Base-by-base conservation (phyloP, 2,797 vertebrate species). In the Melanotaenia trifasciata region DNA sequence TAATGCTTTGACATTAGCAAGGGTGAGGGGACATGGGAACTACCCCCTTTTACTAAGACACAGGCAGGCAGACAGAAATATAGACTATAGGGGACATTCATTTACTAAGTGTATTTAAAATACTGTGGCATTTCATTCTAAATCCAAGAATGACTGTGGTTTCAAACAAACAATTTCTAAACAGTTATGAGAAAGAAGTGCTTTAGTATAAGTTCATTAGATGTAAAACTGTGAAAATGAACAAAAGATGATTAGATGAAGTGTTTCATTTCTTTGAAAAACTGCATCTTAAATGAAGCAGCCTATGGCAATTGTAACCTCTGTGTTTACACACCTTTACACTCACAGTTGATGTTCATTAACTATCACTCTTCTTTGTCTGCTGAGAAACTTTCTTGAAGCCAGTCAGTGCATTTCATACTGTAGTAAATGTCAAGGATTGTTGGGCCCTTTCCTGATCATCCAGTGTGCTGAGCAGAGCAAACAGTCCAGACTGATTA, bases 1-100 rank as follows among this genome's bases (percentile, higher is more conserved):
- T 97, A 95, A 97, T 96, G 95, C 96, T 94, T 94, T 95, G 94
- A 96, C 96, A 97, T 97, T 93, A 96, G 96, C 90, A 94, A 95
- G 95, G 94, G 93, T 86, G 92, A 94, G 93, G 92, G 94, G 92
- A 94, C 94, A 94, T 90, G 93, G 90, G 92, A 89, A 93, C 91
- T 85, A 87, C 60, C 83, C 57, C 40, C 67, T 88, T 84, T 80
- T 84, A 86, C 79, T 85, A 76, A 77, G 63, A 80, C 67, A 76
- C 53, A 64, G 6, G 71, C 40, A 79, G 65, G 74, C 35, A 57
- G 56, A 63, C 28, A 61, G 20, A 75, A 33, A 76, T 5, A 22
- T 53, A 59, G 60, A 33, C 0, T 35, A 54, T 7, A 47, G 24
- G 1, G 20, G 26, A 26, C 83, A 51, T 35, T 63, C 74, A 91